Percentiles rank a stretch among this genome's conserved stretches.
phyloP scores from a whole-genome alignment of 2,888 invertebrate species.

The Philonicus albiceps region DNA sequence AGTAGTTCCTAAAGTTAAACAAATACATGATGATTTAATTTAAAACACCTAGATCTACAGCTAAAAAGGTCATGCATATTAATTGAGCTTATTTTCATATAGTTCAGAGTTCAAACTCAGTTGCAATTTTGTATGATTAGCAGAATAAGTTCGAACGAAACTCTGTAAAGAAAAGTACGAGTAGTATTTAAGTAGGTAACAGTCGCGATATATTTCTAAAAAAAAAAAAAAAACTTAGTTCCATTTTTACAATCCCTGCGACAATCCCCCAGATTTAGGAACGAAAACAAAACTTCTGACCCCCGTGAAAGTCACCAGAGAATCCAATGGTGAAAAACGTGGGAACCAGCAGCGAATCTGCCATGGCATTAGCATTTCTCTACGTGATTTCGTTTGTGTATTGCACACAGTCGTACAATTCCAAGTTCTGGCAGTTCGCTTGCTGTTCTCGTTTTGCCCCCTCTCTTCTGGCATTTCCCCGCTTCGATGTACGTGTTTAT shows the following conservation, averaged over 20 bases:
- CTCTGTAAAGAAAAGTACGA: background rate
- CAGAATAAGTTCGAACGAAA: background rate
- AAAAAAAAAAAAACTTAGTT: background rate
- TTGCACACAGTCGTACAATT: conserved; percentile 25
- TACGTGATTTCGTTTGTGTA: conserved; percentile 5
- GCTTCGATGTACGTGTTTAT: conserved; percentile 46
- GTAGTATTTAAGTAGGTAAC: background rate
- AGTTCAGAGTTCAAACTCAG: no score
- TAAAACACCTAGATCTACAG: no score
- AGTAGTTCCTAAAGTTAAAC: no score
- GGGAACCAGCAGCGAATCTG: conserved; percentile 2
- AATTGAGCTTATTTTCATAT: no score
- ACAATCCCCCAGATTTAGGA: background rate
- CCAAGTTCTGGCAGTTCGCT: conserved; percentile 13
- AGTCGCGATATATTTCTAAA: background rate
- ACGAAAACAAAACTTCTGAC: conserved; percentile 6
- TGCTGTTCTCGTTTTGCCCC: conserved; percentile 10
- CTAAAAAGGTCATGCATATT: no score
- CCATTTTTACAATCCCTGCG: background rate
- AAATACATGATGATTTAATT: no score
- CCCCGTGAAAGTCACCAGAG: conserved; percentile 8
- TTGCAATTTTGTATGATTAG: no score
- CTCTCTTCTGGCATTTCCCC: conserved; percentile 8
- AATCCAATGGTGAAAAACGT: conserved; percentile 23
- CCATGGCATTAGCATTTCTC: background rate